Evolutionary conservation across 2,113 vertebrate species (phyloP).

Genomic region (Struthio camelus): DNA sequence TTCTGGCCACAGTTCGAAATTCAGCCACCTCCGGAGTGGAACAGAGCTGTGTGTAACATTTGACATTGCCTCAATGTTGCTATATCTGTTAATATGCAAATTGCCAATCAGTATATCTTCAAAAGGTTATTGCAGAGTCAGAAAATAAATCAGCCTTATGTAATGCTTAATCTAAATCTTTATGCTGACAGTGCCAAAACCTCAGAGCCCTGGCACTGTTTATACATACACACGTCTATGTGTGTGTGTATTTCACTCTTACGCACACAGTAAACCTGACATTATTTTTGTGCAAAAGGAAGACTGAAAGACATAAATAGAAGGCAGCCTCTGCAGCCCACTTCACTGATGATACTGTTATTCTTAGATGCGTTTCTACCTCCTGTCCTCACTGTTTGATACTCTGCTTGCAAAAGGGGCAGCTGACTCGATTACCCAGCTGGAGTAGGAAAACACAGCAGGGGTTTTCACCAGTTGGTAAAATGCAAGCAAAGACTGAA

Average conservation of each 20-base stretch:
- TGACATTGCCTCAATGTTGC: neutral
- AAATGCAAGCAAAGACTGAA: neutral
- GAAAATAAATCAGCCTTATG: neutral
- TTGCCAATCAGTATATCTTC: conserved; percentile 16
- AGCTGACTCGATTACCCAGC: neutral
- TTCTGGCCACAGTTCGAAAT: neutral
- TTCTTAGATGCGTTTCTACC: neutral
- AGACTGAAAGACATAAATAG: neutral
- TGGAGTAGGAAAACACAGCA: neutral
- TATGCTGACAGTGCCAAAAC: neutral
- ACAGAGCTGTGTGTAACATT: neutral
- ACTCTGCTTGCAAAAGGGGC: neutral
- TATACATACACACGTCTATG: neutral
- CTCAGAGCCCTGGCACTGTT: neutral
- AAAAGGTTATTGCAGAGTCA: conserved; percentile 12
- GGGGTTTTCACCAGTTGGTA: neutral
- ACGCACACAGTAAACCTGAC: neutral
- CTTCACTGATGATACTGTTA: neutral
- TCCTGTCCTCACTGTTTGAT: neutral
- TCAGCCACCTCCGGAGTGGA: neutral
- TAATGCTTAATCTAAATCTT: neutral
- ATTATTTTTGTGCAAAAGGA: neutral
- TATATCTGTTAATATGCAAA: conserved; percentile 41
- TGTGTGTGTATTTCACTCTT: neutral
- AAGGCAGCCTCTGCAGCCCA: neutral